Conservation (phyloP, 2,888 invertebrate species). For the Gastrophysa polygoni region DNA sequence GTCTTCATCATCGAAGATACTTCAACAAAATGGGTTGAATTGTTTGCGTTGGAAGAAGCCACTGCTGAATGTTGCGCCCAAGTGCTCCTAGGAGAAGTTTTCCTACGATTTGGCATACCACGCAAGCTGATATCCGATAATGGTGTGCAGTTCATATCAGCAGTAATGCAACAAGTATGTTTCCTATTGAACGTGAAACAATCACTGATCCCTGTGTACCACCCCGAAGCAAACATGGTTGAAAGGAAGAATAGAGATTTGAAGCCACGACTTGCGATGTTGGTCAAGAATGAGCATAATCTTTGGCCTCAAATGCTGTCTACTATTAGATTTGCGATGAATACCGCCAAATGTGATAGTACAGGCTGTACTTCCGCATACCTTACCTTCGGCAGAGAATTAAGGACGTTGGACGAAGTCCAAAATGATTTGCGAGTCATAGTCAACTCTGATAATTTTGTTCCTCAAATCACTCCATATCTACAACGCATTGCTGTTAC, state of each 20-base stretch:
- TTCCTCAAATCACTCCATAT: conserved; percentile 8
- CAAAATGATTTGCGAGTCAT: conserved; percentile 3
- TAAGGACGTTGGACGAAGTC: background rate
- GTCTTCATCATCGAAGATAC: background rate
- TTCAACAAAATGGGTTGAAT: conserved; percentile 5
- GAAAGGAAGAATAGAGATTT: conserved; percentile 44
- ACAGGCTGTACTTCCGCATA: conserved; percentile 1
- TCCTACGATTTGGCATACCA: no score
- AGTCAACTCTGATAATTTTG: background rate
- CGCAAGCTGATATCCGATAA: conserved; percentile 5
- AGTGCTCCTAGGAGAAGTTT: background rate
- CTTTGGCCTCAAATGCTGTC: conserved; percentile 46
- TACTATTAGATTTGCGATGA: conserved; percentile 37
- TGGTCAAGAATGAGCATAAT: conserved; percentile 46
- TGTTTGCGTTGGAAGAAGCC: background rate
- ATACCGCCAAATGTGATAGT: background rate
- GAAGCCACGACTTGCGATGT: conserved; percentile 34
- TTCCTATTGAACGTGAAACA: conserved; percentile 5
- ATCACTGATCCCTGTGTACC: conserved; percentile 36
- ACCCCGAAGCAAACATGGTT: conserved; percentile 32
- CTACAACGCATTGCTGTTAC: background rate
- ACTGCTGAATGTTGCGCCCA: background rate
- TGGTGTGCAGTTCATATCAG: background rate
- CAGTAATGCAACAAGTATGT: conserved; percentile 10
- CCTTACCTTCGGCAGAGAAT: no score